A percentile compares a stretch with the other conserved stretches of the same genome.
phyloP scores from a whole-genome alignment of 2,113 vertebrate species.

The Brachyhypopomus gauderio region DNA sequence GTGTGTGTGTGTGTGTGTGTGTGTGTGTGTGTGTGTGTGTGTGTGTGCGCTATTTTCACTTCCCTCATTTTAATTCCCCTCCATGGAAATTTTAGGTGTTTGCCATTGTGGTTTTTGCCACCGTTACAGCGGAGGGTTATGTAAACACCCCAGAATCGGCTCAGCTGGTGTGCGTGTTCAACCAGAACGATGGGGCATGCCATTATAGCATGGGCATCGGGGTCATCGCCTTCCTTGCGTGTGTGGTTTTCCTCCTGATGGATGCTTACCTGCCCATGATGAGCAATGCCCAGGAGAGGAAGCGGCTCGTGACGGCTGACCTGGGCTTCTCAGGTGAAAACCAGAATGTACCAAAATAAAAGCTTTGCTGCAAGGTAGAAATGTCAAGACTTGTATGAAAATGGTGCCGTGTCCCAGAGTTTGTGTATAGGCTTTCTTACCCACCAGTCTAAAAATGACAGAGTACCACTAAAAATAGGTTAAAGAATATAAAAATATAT shows the following conservation, averaged over 20 bases:
- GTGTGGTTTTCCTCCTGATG: conserved; percentile 79
- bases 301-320: conserved; percentile 82
- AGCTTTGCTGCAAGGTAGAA: neutral
- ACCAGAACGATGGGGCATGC: conserved; percentile 80
- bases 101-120: conserved; percentile 87
- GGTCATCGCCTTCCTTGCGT: conserved; percentile 85
- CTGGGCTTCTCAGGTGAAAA: conserved; percentile 84
- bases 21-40: no score
- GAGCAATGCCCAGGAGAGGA: conserved; percentile 84
- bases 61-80: conserved; percentile 18
- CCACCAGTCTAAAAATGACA: no score
- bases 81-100: conserved; percentile 77
- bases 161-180: conserved; percentile 77
- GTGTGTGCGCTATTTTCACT: conserved; percentile 11
- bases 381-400: neutral
- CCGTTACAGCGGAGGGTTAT: conserved; percentile 88
- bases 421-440: no score
- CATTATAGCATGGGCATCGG: conserved; percentile 83
- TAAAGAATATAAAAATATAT: no score
- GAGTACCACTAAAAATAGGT: no score
- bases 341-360: neutral
- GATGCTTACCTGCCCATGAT: conserved; percentile 86
- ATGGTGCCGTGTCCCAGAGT: neutral
- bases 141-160: fast-evolving
- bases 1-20: no score